These are phyloP conservation scores for Pogonophryne albipinna DNA, from an alignment of 2,797 vertebrate species.

Conservation along the genomic window DNA sequence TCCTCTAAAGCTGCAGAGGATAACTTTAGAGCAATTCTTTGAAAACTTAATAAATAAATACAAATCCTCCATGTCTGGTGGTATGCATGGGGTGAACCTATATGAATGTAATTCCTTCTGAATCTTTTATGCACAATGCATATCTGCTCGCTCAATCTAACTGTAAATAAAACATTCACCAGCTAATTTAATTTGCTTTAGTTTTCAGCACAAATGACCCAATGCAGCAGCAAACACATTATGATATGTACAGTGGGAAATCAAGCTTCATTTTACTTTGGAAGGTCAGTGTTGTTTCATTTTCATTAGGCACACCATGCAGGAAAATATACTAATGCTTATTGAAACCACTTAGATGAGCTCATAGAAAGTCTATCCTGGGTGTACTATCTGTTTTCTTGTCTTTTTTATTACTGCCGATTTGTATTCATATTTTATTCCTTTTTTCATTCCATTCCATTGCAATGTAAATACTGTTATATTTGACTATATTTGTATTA, in stretches of 20 bases:
- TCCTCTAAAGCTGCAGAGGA: conserved; percentile 24
- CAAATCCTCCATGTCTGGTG: background rate
- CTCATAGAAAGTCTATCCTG: too few relatives aligned
- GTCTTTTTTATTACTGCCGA: too few relatives aligned
- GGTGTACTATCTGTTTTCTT: too few relatives aligned
- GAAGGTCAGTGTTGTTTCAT: conserved; percentile 1
- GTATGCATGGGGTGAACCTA: conserved; percentile 16
- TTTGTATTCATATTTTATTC: too few relatives aligned
- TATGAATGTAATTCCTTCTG: conserved; percentile 37
- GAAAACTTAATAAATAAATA: background rate
- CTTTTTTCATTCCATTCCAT: too few relatives aligned
- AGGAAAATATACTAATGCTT: background rate
- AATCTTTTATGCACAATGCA: conserved; percentile 29
- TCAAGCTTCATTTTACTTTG: conserved; percentile 5
- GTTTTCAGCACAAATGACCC: conserved; percentile 42
- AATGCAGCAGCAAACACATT: conserved; percentile 9
- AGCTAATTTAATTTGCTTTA: conserved; percentile 35
- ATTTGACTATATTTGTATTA: too few relatives aligned
- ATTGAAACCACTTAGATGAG: too few relatives aligned
- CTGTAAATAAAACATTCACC: conserved; percentile 47
- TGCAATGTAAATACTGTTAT: too few relatives aligned
- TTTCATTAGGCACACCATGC: background rate
- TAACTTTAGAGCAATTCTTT: conserved; percentile 12
- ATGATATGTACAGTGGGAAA: conserved; percentile 15
- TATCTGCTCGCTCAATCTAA: conserved; percentile 33